Evolutionary conservation across 2,113 vertebrate genomes (phyloP).

Genomic region (human (Homo sapiens)): GRCh38 chr1:209612501-209613000

Average conservation of each 20-base stretch:
- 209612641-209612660: not conserved
- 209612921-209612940: fast-evolving
- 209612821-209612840: conserved; percentile 84
- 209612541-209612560: fast-evolving
- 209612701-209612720: not conserved
- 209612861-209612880: conserved; percentile 93
- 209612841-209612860: conserved; percentile 90
- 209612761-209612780: conserved; percentile 1
- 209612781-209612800: conserved; percentile 87
- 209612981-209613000: not conserved
- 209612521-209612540: not conserved
- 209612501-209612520: not conserved
- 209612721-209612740: not conserved
- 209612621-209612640: not conserved
- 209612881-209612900: not conserved
- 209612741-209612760: not conserved
- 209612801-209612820: conserved; percentile 84
- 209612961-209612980: not conserved
- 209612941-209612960: not conserved
- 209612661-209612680: not conserved
- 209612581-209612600: not conserved
- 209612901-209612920: conserved; percentile 76
- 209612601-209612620: fast-evolving
- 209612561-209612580: not conserved
- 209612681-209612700: not conserved